Evolutionary conservation across 1,140 invertebrate genomes (phyloP).

Genomic region (Formica selysi): DNA sequence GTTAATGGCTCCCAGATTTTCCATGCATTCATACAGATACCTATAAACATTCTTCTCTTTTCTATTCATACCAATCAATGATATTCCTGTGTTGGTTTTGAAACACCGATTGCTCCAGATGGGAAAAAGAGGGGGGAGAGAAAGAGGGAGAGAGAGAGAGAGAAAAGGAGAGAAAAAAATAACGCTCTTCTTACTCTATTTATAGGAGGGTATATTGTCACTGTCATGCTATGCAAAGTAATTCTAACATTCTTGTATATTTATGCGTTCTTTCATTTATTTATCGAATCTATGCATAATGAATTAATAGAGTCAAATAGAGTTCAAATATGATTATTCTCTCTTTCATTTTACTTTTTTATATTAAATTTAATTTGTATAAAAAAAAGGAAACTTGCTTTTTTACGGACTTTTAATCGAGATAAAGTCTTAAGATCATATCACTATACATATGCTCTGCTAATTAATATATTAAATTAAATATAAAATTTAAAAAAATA

Average conservation of each 20-base stretch:
- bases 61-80: not conserved
- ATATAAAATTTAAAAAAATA: too few relatives aligned
- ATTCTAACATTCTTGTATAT: slow-evolving; percentile 34
- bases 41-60: slow-evolving; percentile 22
- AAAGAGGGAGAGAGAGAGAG: too few relatives aligned
- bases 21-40: slow-evolving; percentile 42
- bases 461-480: too few relatives aligned
- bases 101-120: slow-evolving; percentile 23
- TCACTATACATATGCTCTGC: too few relatives aligned
- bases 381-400: too few relatives aligned
- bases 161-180: not conserved
- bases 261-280: slow-evolving; percentile 1
- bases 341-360: too few relatives aligned
- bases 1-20: slow-evolving; percentile 68
- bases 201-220: not conserved
- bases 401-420: too few relatives aligned
- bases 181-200: slow-evolving; percentile 33
- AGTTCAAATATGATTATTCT: not conserved
- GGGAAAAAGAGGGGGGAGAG: too few relatives aligned
- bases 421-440: too few relatives aligned
- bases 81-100: not conserved
- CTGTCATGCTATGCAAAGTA: slow-evolving; percentile 13
- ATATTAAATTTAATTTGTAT: not conserved
- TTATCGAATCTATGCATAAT: not conserved
- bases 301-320: not conserved